phyloP scores from a whole-genome alignment of 2,888 invertebrate genomes.

The Orthonevra nobilis region DNA sequence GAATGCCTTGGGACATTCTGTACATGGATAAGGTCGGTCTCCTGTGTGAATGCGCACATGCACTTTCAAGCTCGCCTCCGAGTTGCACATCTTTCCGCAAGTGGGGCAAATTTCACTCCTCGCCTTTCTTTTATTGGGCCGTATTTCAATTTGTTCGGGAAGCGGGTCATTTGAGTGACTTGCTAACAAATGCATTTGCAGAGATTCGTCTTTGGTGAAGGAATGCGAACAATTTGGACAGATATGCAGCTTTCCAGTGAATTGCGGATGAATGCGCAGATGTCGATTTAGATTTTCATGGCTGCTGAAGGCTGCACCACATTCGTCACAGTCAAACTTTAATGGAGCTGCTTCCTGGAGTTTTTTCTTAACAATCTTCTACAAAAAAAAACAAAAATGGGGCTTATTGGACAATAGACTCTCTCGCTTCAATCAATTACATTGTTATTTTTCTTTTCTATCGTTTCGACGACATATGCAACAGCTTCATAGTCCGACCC shows the following conservation, averaged over 20 bases:
- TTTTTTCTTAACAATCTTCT: slow-evolving; percentile 13
- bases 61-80: slow-evolving; percentile 73
- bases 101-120: slow-evolving; percentile 70
- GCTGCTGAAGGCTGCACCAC: slow-evolving; percentile 76
- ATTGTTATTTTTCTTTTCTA: neutral
- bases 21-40: slow-evolving; percentile 76
- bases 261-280: slow-evolving; percentile 64
- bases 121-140: neutral
- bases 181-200: slow-evolving; percentile 78
- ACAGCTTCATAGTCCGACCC: neutral
- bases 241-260: slow-evolving; percentile 26
- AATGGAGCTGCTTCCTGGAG: slow-evolving; percentile 31
- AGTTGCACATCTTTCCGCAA: slow-evolving; percentile 73
- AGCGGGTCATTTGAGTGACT: neutral
- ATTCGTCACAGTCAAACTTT: slow-evolving; percentile 74
- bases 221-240: slow-evolving; percentile 35
- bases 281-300: slow-evolving; percentile 75
- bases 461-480: neutral
- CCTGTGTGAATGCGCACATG: slow-evolving; percentile 76
- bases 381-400: neutral
- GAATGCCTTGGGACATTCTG: slow-evolving; percentile 76
- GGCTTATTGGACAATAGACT: too few species aligned
- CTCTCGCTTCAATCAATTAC: too few species aligned
- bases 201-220: slow-evolving; percentile 75
- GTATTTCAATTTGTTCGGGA: neutral